Percentiles rank a stretch among this genome's conserved stretches.
These are phyloP conservation scores for Chaetodon auriga DNA, from an alignment of 2,113 vertebrate species.

Conservation along the genomic window DNA sequence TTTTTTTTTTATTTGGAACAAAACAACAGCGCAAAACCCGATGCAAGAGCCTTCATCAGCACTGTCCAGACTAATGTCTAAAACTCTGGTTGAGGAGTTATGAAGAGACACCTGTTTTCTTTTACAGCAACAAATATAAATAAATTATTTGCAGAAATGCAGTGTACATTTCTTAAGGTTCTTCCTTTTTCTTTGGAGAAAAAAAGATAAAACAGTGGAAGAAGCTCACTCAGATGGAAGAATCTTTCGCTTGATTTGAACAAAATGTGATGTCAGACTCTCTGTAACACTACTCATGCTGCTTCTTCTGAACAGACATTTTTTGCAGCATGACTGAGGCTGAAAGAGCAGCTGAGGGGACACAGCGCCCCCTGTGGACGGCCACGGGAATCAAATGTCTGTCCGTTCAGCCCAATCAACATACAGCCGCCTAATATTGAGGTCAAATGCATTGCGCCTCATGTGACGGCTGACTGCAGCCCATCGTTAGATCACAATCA, in stretches of 20 bases:
- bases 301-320: slow-evolving; percentile 1
- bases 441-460: slow-evolving; percentile 47
- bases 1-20: neutral
- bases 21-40: neutral
- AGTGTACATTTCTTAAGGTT: neutral
- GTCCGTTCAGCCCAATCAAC: slow-evolving; percentile 31
- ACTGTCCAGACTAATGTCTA: slow-evolving; percentile 2
- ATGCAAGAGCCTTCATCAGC: neutral
- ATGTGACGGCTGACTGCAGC: neutral
- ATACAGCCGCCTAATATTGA: slow-evolving; percentile 38
- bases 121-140: slow-evolving; percentile 6
- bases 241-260: neutral
- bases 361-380: slow-evolving; percentile 78
- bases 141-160: slow-evolving; percentile 10
- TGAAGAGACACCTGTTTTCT: slow-evolving; percentile 27
- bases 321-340: slow-evolving; percentile 14
- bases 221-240: neutral
- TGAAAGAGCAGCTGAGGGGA: slow-evolving; percentile 1
- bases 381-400: neutral
- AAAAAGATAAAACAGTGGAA: neutral
- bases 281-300: neutral
- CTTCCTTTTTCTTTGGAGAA: too few relatives aligned
- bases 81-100: slow-evolving; percentile 3
- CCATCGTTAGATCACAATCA: slow-evolving; percentile 9
- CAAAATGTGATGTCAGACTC: too few relatives aligned